phyloP scores from a whole-genome alignment of 2,888 invertebrate species.

The Pollenia griseotomentosa region DNA sequence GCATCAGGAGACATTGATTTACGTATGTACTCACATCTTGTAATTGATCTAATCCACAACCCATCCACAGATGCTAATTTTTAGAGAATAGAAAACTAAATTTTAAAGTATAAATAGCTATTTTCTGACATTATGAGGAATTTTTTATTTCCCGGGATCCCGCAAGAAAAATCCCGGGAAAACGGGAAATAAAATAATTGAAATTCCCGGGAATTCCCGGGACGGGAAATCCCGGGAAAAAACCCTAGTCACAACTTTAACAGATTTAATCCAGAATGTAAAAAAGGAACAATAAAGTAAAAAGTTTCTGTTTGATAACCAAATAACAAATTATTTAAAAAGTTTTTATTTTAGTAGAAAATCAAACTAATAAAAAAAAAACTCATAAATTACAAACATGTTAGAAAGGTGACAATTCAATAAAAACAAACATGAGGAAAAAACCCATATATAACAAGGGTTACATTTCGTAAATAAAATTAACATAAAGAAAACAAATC shows the following conservation, averaged over 20 bases:
- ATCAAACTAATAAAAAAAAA: not conserved
- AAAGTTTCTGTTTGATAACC: conserved; percentile 41
- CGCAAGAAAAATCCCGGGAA: too few relatives aligned
- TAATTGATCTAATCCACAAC: too few relatives aligned
- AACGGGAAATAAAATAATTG: too few relatives aligned
- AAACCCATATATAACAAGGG: not conserved
- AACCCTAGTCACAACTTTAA: conserved; percentile 40
- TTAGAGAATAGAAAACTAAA: too few relatives aligned
- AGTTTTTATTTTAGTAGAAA: conserved; percentile 3
- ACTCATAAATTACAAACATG: not conserved
- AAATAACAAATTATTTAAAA: conserved; percentile 45
- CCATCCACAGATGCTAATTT: too few relatives aligned
- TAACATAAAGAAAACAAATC: not conserved
- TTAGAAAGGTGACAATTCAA: conserved; percentile 29
- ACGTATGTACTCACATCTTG: too few relatives aligned
- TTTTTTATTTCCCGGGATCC: too few relatives aligned
- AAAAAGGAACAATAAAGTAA: conserved; percentile 4
- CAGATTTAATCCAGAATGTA: not conserved
- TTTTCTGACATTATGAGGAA: too few relatives aligned
- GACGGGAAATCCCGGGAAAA: too few relatives aligned
- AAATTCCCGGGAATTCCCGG: too few relatives aligned
- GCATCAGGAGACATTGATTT: too few relatives aligned
- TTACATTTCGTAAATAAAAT: not conserved
- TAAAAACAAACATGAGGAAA: not conserved
- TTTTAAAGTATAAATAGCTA: too few relatives aligned